Percentiles rank a stretch among this genome's conserved stretches.
Conservation (phyloP, 1,140 invertebrate species). For the Bemisia tabaci region DNA sequence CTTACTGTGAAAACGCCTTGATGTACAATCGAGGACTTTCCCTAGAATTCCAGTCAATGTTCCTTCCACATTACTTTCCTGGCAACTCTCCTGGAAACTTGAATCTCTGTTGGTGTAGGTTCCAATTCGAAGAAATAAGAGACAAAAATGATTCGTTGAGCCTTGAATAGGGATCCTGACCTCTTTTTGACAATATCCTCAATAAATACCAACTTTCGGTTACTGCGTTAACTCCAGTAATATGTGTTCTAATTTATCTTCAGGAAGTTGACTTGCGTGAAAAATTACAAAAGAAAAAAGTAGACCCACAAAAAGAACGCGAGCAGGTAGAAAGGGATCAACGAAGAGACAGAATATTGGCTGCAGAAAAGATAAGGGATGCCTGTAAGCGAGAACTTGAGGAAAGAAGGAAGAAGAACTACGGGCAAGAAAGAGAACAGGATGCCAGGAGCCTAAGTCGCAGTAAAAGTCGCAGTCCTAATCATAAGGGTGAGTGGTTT, state of each 20-base stretch:
- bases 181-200: not conserved
- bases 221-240: not conserved
- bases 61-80: no score
- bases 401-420: not conserved
- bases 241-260: not conserved
- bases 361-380: not conserved
- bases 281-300: not conserved
- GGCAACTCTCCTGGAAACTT: no score
- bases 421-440: not conserved
- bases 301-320: not conserved
- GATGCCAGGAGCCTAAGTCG: no score
- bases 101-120: no score
- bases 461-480: no score
- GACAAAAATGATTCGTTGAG: not conserved
- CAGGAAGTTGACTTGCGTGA: not conserved
- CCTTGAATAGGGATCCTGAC: not conserved
- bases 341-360: not conserved
- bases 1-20: no score
- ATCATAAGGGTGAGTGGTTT: no score
- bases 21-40: no score
- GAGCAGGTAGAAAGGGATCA: not conserved
- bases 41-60: no score
- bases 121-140: no score
- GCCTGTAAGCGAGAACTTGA: not conserved
- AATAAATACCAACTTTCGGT: not conserved